Evolutionary conservation across 2,888 invertebrate species (phyloP), one percentile per base, ranked within the genome.

Genomic region (Perithous albicinctus): DNA sequence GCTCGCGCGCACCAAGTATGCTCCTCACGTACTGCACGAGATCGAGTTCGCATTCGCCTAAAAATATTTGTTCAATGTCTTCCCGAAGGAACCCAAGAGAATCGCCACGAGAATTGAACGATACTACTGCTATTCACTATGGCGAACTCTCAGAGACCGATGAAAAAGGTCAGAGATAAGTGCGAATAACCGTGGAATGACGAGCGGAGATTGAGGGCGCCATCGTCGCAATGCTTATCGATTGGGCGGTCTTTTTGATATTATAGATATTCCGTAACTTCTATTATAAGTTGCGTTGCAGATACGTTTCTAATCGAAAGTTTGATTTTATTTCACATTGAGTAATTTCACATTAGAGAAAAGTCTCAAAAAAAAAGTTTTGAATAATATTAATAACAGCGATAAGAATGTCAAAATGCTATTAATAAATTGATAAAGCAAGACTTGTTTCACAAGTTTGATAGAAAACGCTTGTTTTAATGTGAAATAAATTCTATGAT

Each of bases 171-270:
- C 76, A 72, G 46, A 26, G 38, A 15, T 23, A 32, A 56, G 20
- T 18, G 41, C 2, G 15, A 23, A 43, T 43, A 64, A 43, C 18
- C 56, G 54, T 18, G 0, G 56, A 43, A 64, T 38, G 51, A 29
- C 29, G 46, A 48, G 5, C 41, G 20, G 41, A 56, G 43, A 18
- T 48, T 15, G 8, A 15, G 29, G 35, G 64, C 75, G 75, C 80
- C 59, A 10, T 46, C 70, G 69, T 43, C 67, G 46, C 64, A 18
- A 54, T 18, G 80, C 15, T 54, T 64, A 56, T 69, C 69, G 64
- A 80, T 80, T 64, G 18, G 46, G 75, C 80, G 80, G 76, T 35
- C 41, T 72, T 76, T 80, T 80, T 26, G 66, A 76, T 56, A 51
- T 41, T 7, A n/a, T 32, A 23, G n/a, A n/a, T n/a, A n/a, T n/a